Evolutionary conservation across 2,113 vertebrate genomes (phyloP).

Genomic region (Hymenochirus boettgeri): DNA sequence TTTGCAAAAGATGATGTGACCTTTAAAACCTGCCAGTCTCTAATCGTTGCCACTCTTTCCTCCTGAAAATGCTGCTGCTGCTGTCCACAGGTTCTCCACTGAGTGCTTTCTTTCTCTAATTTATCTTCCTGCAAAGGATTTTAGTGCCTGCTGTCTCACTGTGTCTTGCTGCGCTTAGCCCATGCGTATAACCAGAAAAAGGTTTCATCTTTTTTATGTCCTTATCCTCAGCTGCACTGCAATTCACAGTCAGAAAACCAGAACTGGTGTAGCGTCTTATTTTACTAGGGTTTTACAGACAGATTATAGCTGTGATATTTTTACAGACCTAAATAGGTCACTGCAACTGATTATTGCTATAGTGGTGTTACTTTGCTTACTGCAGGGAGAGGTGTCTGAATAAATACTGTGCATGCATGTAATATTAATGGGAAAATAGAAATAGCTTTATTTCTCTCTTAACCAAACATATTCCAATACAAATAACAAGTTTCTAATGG

Average conservation of each 20-base stretch:
- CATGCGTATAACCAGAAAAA: conserved; percentile 32
- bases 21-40: conserved; percentile 41
- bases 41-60: conserved; percentile 35
- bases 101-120: conserved; percentile 42
- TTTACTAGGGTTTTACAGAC: conserved; percentile 26
- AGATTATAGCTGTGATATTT: conserved; percentile 10
- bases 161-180: conserved; percentile 37
- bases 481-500: no score
- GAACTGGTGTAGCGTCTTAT: conserved; percentile 7
- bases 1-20: conserved; percentile 42
- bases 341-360: neutral
- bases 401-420: no score
- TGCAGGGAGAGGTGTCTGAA: no score
- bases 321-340: conserved; percentile 29
- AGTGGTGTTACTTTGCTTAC: neutral
- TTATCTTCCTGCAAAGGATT: conserved; percentile 43
- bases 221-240: conserved; percentile 26
- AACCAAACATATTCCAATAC: no score
- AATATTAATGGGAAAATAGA: no score
- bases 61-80: conserved; percentile 40
- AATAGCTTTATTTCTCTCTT: no score
- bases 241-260: conserved; percentile 27
- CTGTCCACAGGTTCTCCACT: conserved; percentile 38
- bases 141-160: conserved; percentile 42
- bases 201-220: conserved; percentile 38